A percentile compares a stretch with the other conserved stretches of the same genome.
phyloP scores from a whole-genome alignment of 2,888 invertebrate genomes.

The Hermaeophaga mercurialis region DNA sequence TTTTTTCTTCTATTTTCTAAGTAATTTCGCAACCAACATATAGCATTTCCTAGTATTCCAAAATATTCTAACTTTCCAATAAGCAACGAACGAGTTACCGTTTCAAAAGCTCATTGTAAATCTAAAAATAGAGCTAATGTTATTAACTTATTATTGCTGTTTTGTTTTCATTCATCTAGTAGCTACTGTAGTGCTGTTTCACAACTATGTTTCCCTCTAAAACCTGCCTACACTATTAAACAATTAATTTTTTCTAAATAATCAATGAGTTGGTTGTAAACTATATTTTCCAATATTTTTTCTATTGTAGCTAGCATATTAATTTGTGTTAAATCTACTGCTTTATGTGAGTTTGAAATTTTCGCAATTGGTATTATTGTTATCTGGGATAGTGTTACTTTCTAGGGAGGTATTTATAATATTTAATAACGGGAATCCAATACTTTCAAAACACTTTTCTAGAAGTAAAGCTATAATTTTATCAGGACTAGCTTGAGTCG shows the following conservation, averaged over 20 bases:
- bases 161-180: constrained; percentile 3
- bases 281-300: too few species aligned
- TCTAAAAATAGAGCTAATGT: too few species aligned
- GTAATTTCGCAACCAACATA: too few species aligned
- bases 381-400: constrained; percentile 3
- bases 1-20: too few species aligned
- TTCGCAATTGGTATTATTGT: constrained; percentile 6
- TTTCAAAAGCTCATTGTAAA: too few species aligned
- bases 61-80: too few species aligned
- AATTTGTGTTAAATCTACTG: constrained; percentile 9
- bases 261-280: constrained; percentile 13
- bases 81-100: too few species aligned
- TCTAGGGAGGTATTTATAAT: constrained; percentile 11
- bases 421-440: neutral
- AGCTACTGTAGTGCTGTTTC: constrained; percentile 12
- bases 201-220: constrained; percentile 21
- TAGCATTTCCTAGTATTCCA: too few species aligned
- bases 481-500: constrained; percentile 7
- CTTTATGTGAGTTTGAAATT: constrained; percentile 10
- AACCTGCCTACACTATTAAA: constrained; percentile 14
- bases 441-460: neutral
- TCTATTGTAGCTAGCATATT: constrained; percentile 16
- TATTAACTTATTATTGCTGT: too few species aligned
- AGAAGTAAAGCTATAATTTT: neutral
- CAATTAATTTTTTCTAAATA: constrained; percentile 11